Base-by-base conservation (phyloP, 2,888 invertebrate species). In the Leptopilina drosophilae region DNA sequence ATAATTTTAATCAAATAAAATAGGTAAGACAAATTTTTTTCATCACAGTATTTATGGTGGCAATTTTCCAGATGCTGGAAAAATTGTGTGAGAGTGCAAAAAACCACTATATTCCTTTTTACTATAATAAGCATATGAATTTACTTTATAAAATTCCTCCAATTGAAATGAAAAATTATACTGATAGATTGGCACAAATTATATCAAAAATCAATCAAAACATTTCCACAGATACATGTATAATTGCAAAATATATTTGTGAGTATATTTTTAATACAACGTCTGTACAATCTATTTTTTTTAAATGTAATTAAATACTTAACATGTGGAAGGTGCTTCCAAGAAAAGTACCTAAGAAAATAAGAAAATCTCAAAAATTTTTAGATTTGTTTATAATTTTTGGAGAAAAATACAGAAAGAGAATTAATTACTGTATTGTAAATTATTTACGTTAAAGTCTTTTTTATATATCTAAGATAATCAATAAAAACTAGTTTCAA, bases 121-220 rank as follows among this genome's bases (percentile, higher is more conserved):
- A 92, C 80, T 94, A 94, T 94, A 92, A 93, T 77, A 85, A 85
- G 2, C 84, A 87, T 0, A 90, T 92, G 73, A 94, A 94, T 85
- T 88, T 94, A 9, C 88, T 94, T 0, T 90, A 33, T 0, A 84
- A 42, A 3, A 80, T 87, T 9, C 0, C 12, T 0, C 0, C 0
- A 0, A 0, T 0, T 0, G 79, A 85, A 81, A 80, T 88, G 65
- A 0, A 0, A 0, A 78, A 83, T 6, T 83, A 86, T 46, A 8
- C 67, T 56, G 14, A 40, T 5, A 82, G 82, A 20, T 73, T 89
- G 15, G 9, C 8, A 6, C 84, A 46, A 0, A 86, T 87, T 14
- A 82, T 89, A 42, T 76, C 33, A 2, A 0, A 56, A 14, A 83
- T 91, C 33, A 80, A 83, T 46, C 46, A 6, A 84, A 4, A 4